A percentile compares a stretch with the other conserved stretches of the same genome.
Evolutionary conservation across 2,888 invertebrate genomes (phyloP).

Genomic region (Eupithecia pulchellata): DNA sequence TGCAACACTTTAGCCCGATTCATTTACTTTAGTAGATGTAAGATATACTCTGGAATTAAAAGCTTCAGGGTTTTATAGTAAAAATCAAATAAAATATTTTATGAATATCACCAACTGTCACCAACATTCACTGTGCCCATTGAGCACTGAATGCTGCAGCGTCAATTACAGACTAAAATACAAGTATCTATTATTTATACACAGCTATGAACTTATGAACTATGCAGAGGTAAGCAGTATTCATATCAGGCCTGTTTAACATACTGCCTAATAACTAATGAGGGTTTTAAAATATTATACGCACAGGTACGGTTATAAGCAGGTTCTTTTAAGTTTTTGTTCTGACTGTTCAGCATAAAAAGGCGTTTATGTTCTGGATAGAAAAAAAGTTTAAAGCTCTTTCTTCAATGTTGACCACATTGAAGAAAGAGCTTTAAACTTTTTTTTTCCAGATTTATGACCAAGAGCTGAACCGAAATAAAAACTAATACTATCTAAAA

Average conservation of each 20-base stretch:
- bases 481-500: no score
- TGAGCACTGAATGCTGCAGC: conserved; percentile 55
- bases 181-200: conserved; percentile 77
- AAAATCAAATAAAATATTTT: no score
- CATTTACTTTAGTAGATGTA: no score
- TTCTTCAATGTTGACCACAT: no score
- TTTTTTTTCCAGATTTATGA: no score
- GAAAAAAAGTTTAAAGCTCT: no score
- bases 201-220: conserved; percentile 45
- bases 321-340: not conserved
- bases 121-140: conserved; percentile 4
- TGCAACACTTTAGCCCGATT: no score
- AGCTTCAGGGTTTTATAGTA: no score
- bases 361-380: no score
- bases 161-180: conserved; percentile 82
- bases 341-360: not conserved
- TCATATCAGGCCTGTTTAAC: conserved; percentile 28
- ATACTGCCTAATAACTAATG: conserved; percentile 27
- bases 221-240: conserved; percentile 31
- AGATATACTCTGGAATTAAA: no score
- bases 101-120: conserved; percentile 38
- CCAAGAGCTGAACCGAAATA: no score
- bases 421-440: not conserved
- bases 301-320: not conserved
- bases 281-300: conserved; percentile 14